These are phyloP conservation scores for Eurosta solidaginis DNA, from an alignment of 1,140 invertebrate species.

Conservation along the genomic window DNA sequence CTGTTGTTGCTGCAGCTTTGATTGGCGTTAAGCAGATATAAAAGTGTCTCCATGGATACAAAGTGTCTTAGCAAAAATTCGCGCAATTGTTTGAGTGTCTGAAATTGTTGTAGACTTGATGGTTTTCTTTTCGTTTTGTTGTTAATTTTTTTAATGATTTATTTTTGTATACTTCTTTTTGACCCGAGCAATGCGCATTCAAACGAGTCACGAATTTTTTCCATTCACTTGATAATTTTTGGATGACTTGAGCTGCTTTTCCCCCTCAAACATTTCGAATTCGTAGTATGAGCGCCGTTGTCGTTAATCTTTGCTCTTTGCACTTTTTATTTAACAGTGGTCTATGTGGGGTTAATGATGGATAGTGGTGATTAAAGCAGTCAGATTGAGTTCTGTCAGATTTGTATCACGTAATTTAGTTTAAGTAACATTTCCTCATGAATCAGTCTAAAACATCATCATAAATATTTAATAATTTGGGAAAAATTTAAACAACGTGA, in stretches of 20 bases:
- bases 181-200: background rate
- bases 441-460: too few relatives aligned
- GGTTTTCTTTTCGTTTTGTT: background rate
- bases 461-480: too few relatives aligned
- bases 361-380: too few relatives aligned
- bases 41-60: slow-evolving; percentile 16
- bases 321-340: too few relatives aligned
- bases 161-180: too few relatives aligned
- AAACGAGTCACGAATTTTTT: slow-evolving; percentile 4
- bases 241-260: background rate
- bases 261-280: too few relatives aligned
- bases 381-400: too few relatives aligned
- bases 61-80: background rate
- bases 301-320: background rate
- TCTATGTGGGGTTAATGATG: too few relatives aligned
- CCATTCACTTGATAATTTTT: background rate
- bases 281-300: background rate
- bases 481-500: too few relatives aligned
- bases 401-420: too few relatives aligned
- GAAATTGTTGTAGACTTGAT: background rate
- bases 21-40: slow-evolving; percentile 25
- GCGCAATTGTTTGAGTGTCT: background rate
- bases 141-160: background rate
- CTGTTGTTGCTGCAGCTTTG: background rate
- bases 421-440: too few relatives aligned